These are phyloP conservation scores for Diadumene lineata DNA, from an alignment of 92 coral and sea anemone genomes.

Conservation along the genomic window DNA sequence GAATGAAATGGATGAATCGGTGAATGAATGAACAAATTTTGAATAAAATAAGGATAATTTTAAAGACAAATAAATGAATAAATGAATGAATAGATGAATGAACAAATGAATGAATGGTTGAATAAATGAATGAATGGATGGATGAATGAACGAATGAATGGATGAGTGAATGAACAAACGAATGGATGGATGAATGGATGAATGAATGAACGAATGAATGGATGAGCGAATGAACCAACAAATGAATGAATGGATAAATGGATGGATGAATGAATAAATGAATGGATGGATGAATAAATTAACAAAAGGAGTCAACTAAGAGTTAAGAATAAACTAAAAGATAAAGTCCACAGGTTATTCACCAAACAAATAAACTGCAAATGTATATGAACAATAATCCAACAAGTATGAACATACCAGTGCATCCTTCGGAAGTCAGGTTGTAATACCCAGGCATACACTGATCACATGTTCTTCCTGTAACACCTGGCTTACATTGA, in stretches of 20 bases:
- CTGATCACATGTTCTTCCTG: conserved; percentile 81
- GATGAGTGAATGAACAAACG: background rate
- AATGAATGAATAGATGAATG: background rate
- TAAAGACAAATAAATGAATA: background rate
- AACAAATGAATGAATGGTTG: background rate
- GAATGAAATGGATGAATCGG: background rate
- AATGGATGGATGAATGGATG: background rate
- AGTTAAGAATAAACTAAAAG: background rate
- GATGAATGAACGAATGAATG: background rate
- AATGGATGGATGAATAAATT: background rate
- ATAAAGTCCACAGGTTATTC: no score
- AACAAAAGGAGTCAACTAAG: background rate
- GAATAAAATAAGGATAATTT: no score
- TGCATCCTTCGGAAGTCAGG: conserved; percentile 79
- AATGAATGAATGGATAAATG: background rate
- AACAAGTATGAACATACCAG: no score
- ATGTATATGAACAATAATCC: background rate
- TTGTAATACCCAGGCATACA: conserved; percentile 87
- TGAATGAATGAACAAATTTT: background rate
- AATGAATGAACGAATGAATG: background rate
- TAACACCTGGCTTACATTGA: conserved; percentile 91
- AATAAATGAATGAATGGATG: background rate
- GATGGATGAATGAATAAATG: background rate
- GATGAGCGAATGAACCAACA: background rate
- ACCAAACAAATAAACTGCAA: no score